Percentiles rank a stretch among this genome's conserved stretches.
Conservation (phyloP, 2,888 invertebrate species). For the Diarsia dahlii region DNA sequence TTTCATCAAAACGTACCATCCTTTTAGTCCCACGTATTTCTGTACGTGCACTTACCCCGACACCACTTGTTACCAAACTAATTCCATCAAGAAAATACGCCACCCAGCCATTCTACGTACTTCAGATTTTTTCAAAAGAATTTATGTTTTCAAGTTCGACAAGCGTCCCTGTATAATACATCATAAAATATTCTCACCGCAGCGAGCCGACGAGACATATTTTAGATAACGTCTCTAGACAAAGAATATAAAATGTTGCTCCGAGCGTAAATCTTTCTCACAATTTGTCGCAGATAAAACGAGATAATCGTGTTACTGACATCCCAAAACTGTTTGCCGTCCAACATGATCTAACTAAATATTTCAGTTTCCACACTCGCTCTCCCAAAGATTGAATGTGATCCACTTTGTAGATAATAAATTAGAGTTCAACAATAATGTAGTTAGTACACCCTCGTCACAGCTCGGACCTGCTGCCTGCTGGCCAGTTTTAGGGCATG, state of each 20-base stretch:
- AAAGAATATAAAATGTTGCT: conserved; percentile 61
- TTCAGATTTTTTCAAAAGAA: conserved; percentile 42
- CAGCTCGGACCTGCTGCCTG: conserved; percentile 23
- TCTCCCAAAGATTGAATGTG: conserved; percentile 57
- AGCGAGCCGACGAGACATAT: conserved; percentile 57
- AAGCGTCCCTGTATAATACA: conserved; percentile 28
- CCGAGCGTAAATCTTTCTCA: conserved; percentile 50
- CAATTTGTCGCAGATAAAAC: conserved; percentile 59
- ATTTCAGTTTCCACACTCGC: conserved; percentile 34
- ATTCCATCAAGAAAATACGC: conserved; percentile 46
- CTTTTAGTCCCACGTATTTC: conserved; percentile 51
- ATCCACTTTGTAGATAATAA: conserved; percentile 62
- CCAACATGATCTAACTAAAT: conserved; percentile 34
- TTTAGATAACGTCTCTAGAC: conserved; percentile 56
- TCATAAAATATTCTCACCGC: conserved; percentile 60
- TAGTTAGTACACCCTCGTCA: conserved; percentile 65
- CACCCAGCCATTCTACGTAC: conserved; percentile 13
- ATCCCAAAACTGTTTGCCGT: conserved; percentile 51
- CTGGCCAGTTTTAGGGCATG: conserved; percentile 35
- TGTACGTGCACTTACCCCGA: conserved; percentile 33
- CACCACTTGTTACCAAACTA: conserved; percentile 38
- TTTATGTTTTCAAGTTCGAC: conserved; percentile 42
- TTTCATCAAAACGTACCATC: conserved; percentile 57
- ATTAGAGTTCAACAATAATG: conserved; percentile 63
- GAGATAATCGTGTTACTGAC: conserved; percentile 50